Evolutionary conservation across 2,888 invertebrate species (phyloP), one percentile per base, ranked within the genome.

Genomic region (Chrysodeixis includens): DNA sequence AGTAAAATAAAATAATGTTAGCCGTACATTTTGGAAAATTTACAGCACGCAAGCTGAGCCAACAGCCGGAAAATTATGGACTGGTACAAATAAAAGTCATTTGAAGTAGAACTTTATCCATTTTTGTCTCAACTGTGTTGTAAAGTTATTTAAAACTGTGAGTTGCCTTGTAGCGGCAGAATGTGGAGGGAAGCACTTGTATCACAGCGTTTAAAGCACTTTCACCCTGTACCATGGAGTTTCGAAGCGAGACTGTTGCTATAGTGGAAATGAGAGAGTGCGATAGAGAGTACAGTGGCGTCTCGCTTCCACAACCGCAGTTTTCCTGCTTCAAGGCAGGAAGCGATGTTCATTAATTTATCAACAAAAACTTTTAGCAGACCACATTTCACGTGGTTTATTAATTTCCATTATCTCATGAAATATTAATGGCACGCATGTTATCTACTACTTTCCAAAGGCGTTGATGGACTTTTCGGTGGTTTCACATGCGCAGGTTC

Each of bases 91-190:
- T 62, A 76, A 69, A 75, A 76, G 62, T 49, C n/a, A 62, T 67
- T 75, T 59, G 18, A 18, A 53, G 30, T n/a, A 32, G 62, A 76
- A 76, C 78, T 76, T 74, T 56, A 20, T 18, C 66, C 64, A 71
- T 74, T 78, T 71, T 66, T 68, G 68, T 65, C 59, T 62, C 49
- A 30, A 60, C 22, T 46, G 20, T 30, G 40, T 40, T 49, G 52
- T 59, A 64, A 62, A 74, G 49, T 56, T 54, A 10, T 32, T 46
- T 52, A 12, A 12, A 40, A 18, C 22, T 26, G 56, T 32, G 26
- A 26, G 12, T 51, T 30, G n/a, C 32, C 40, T 66, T 54, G 56
- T 30, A 53, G 58, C 18, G 30, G 0, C 8, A 56, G 22, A 0
- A 40, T 69, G 46, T 32, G 52, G 57, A 22, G 30, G n/a, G 32